Conservation (phyloP, 2,113 vertebrate species). For the Emydocephalus ijimae region DNA sequence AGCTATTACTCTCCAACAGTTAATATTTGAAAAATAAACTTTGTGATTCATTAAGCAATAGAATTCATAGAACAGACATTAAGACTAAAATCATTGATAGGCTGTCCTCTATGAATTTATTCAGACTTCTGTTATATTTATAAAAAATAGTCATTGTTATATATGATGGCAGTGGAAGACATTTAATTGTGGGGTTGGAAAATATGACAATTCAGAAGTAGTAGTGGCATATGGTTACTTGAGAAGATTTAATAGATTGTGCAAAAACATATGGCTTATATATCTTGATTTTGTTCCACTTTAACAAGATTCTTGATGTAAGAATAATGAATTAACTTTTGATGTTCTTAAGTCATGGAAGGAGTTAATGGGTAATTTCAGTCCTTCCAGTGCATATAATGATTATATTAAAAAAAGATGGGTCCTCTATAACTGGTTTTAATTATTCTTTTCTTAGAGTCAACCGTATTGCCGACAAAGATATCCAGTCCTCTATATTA, state of each 20-base stretch:
- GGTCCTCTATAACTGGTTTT: not conserved
- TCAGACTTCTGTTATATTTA: not conserved
- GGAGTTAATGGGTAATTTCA: not conserved
- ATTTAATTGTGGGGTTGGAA: not conserved
- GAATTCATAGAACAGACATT: not conserved
- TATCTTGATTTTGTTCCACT: not conserved
- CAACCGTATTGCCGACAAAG: constrained; percentile 9
- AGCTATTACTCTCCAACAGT: not conserved
- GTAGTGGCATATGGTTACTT: not conserved
- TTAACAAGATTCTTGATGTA: not conserved
- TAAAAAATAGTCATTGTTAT: not conserved
- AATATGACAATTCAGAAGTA: not conserved
- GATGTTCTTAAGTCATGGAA: not conserved
- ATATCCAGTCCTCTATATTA: not conserved
- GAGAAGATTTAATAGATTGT: not conserved
- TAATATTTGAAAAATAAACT: not conserved
- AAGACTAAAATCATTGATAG: not conserved
- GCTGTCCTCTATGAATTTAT: not conserved
- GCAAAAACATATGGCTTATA: not conserved
- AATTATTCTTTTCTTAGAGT: constrained; percentile 3
- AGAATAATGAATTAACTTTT: not conserved
- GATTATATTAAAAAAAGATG: not conserved
- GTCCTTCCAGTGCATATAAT: not conserved
- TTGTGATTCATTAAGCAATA: not conserved
- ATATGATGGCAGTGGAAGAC: not conserved